Conservation (phyloP, 2,797 vertebrate genomes). For the Enoplosus armatus region DNA sequence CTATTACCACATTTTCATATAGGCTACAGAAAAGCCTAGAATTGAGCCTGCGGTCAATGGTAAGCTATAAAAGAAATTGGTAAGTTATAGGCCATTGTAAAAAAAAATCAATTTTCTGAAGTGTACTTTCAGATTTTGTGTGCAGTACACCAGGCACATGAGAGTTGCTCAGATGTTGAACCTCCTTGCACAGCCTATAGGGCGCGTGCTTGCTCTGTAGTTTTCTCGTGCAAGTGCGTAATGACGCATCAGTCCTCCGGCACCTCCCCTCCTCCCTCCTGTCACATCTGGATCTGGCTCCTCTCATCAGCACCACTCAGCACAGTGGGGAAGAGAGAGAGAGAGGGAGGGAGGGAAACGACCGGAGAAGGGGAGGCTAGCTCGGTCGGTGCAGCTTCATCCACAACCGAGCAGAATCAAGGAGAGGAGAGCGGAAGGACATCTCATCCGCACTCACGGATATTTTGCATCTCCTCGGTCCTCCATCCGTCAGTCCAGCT, state of each 20-base stretch:
- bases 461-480: constrained; percentile 47
- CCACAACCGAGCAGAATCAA: constrained; percentile 62
- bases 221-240: constrained; percentile 63
- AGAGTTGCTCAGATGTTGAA: constrained; percentile 15
- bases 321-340: constrained; percentile 64
- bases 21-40: too few relatives aligned
- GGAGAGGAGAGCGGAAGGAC: constrained; percentile 61
- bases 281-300: constrained; percentile 83
- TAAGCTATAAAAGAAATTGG: too few relatives aligned
- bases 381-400: constrained; percentile 65
- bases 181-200: constrained; percentile 38
- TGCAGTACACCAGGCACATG: not conserved
- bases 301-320: constrained; percentile 85
- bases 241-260: constrained; percentile 76
- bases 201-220: constrained; percentile 62
- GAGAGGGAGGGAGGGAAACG: constrained; percentile 67
- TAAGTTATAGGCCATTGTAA: too few relatives aligned
- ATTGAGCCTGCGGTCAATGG: too few relatives aligned
- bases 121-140: not conserved
- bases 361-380: constrained; percentile 65
- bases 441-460: constrained; percentile 49
- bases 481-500: constrained; percentile 45
- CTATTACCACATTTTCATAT: too few relatives aligned
- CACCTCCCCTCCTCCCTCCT: constrained; percentile 63
- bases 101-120: too few relatives aligned